Base-by-base conservation (phyloP, 2,888 invertebrate species). In the Lasioglossum morio region DNA sequence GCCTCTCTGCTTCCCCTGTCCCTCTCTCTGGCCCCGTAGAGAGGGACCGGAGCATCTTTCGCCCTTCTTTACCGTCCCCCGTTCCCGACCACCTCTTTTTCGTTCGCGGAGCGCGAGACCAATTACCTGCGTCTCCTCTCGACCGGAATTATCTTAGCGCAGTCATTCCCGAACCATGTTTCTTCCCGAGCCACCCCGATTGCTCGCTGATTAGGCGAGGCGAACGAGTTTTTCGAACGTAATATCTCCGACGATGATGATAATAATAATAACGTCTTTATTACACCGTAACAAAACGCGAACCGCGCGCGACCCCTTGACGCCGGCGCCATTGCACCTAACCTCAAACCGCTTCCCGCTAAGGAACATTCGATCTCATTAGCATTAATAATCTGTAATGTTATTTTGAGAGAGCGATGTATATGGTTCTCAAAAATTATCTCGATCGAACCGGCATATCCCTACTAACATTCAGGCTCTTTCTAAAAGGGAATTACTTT, bases 51-150 rank as follows among this genome's bases (percentile, higher is more conserved):
- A 57, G n/a, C 37, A 16, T 8, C 23, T 30, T 5, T 57, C 40
- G 23, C 53, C 23, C 60, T 19, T 27, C 27, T 19, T 27, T 12
- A 7, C 72, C 23, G n/a, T 27, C 27, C 19, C 4, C 19, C 7
- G 27, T 34, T 19, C 12, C 72, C 78, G 60, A n/a, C 40, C 70
- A 40, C 63, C 27, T 81, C 78, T 81, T 90, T 90, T 82, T 74
- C 85, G 48, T 81, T 19, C 73, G 40, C 53, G 63, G 60, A 82
- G 82, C 90, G 87, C 89, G 88, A 88, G 88, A 90, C 87, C 91
- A 90, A 90, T 90, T 90, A 90, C 84, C 85, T 76, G 74, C 82
- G 79, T 66, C 74, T 81, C 48, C 48, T 66, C 60, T 19, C 57
- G 23, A n/a, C 60, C 23, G 46, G 66, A 73, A 81, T 85, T 77